These are phyloP conservation scores for Platycercus adscitus DNA, from an alignment of 2,113 vertebrate genomes.

Conservation along the genomic window DNA sequence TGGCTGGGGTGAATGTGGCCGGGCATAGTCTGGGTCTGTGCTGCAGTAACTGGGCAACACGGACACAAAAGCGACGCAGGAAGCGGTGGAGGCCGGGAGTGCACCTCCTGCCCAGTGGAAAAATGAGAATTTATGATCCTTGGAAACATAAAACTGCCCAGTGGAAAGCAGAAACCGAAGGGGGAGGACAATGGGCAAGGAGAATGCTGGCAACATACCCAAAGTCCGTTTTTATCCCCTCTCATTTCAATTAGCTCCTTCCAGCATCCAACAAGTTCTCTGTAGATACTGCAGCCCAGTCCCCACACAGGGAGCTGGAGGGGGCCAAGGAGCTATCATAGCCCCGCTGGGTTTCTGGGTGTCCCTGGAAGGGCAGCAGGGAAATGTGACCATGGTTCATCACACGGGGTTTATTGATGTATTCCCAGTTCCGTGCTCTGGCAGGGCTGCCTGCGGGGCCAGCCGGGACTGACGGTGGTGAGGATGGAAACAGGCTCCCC, in stretches of 20 bases:
- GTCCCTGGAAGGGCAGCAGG: neutral
- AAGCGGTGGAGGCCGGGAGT: neutral
- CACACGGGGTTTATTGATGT: neutral
- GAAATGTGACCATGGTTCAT: neutral
- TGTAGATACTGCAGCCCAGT: neutral
- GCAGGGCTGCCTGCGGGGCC: neutral
- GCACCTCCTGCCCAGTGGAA: slow-evolving; percentile 45
- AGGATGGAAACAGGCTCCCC: neutral
- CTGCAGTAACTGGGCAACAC: slow-evolving; percentile 60
- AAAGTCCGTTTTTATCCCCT: neutral
- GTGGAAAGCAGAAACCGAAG: slow-evolving; percentile 24
- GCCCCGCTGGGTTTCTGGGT: neutral
- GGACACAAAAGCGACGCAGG: slow-evolving; percentile 33
- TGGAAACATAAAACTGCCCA: slow-evolving; percentile 56
- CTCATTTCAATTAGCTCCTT: slow-evolving; percentile 50
- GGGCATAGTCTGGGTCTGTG: slow-evolving; percentile 37
- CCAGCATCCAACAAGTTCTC: neutral
- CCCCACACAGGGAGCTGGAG: neutral
- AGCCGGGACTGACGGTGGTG: neutral
- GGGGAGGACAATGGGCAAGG: slow-evolving; percentile 48
- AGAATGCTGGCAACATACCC: slow-evolving; percentile 32
- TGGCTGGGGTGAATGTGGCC: neutral
- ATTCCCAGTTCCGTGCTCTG: neutral
- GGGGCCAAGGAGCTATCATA: neutral
- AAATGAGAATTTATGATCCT: slow-evolving; percentile 69